A percentile compares a stretch with the other conserved stretches of the same genome.
Conservation (phyloP, 2,797 vertebrate species). For the Danio tinwini region DNA sequence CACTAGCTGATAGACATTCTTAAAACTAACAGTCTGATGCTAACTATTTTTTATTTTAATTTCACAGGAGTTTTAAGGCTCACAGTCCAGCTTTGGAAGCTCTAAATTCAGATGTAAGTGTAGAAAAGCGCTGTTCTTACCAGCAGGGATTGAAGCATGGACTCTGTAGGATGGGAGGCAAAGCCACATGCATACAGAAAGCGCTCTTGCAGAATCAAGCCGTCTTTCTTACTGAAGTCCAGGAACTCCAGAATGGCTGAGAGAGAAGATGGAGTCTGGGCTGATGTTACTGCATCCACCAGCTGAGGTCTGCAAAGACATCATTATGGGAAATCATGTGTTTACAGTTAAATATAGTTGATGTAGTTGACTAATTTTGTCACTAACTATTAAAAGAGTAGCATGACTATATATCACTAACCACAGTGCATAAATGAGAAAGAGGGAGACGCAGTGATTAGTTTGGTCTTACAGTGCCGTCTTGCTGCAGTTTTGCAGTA, state of each 20-base stretch:
- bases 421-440: neutral
- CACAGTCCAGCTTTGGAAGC: neutral
- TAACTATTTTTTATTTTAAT: too few species aligned
- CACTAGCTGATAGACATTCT: too few species aligned
- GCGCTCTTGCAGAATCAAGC: conserved; percentile 87
- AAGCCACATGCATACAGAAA: conserved; percentile 97
- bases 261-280: conserved; percentile 90
- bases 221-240: conserved; percentile 89
- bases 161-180: conserved; percentile 90
- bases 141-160: conserved; percentile 85
- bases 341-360: neutral
- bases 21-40: too few species aligned
- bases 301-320: conserved; percentile 85
- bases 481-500: conserved; percentile 87
- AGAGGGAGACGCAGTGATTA: neutral
- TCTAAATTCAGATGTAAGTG: neutral
- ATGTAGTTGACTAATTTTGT: neutral
- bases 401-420: neutral
- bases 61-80: too few species aligned
- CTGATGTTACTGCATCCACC: conserved; percentile 91
- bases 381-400: neutral
- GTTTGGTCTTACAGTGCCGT: conserved; percentile 84
- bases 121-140: conserved; percentile 75
- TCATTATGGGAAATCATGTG: neutral
- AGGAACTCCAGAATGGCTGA: conserved; percentile 90